Evolutionary conservation across 2,888 invertebrate genomes (phyloP), one percentile per base, ranked within the genome.

Genomic region (Heterodera filipjevi): DNA sequence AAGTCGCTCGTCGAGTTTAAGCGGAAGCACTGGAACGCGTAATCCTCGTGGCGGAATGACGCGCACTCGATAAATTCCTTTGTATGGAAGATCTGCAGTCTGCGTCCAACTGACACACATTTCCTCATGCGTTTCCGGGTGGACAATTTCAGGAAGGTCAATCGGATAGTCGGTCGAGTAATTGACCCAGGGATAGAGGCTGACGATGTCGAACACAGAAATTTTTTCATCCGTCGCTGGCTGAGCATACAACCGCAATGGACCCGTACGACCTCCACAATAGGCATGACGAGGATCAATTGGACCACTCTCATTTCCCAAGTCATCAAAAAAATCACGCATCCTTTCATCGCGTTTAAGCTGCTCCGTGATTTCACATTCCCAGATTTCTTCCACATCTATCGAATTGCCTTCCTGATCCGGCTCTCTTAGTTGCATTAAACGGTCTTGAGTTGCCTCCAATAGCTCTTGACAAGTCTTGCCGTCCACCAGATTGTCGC

Each of bases 21-120:
- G 5, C 3, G 75, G 75, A 10, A 75, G 22, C 2, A 75, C 66
- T 0, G 75, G 75, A 19, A 75, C 16, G n/a, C 39, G 30, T 22
- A 75, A 66, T 12, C 64, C 59, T 6, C 30, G 46, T 75, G 75
- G 75, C 16, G 75, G 75, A 10, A 75, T 53, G 1, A 75, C 64
- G 1, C 75, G 53, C 1, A 75, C 75, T 0, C 64, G 53, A 19
- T 59, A 75, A 16, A 75, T 33, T 3, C 64, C 53, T 19, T 66
- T 12, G 75, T 75, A 75, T n/a, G n/a, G n/a, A n/a, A n/a, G n/a
- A n/a, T n/a, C n/a, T n/a, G n/a, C n/a, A n/a, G n/a, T n/a, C n/a
- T n/a, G n/a, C n/a, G 19, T 16, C 3, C 3, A 2, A 27, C 12
- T 16, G 66, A 14, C 16, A n/a, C 5, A 10, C 2, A n/a, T 33